These are phyloP conservation scores for Chironomus tepperi DNA, from an alignment of 1,140 invertebrate species.

Conservation along the genomic window DNA sequence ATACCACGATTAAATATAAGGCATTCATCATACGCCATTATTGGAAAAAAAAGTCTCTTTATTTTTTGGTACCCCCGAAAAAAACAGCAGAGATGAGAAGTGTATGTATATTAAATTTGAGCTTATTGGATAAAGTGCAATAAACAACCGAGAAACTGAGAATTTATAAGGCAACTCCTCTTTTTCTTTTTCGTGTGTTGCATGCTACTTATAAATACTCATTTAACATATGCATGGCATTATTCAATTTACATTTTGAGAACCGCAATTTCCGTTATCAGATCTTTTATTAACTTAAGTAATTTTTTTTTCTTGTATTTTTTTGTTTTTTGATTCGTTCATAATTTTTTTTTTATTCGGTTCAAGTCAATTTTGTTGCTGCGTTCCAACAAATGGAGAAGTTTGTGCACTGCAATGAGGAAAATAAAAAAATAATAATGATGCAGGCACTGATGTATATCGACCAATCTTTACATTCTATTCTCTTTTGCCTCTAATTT, in stretches of 20 bases:
- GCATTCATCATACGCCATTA: not conserved
- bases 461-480: too few species aligned
- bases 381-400: too few species aligned
- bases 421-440: too few species aligned
- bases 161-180: conserved; percentile 8
- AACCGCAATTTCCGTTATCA: not conserved
- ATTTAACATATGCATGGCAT: not conserved
- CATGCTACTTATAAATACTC: not conserved
- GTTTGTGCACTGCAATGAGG: too few species aligned
- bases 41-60: not conserved
- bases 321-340: not conserved
- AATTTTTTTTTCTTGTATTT: conserved; percentile 1
- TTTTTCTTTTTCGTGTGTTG: not conserved
- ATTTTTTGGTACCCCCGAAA: too few species aligned
- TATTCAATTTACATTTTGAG: conserved; percentile 4
- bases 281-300: not conserved
- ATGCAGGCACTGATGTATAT: too few species aligned
- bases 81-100: not conserved
- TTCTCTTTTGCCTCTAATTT: too few species aligned
- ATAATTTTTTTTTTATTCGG: not conserved
- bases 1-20: not conserved
- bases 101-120: conserved; percentile 8
- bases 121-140: conserved; percentile 12
- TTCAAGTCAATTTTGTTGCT: too few species aligned
- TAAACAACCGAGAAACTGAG: not conserved